These are phyloP conservation scores for Paramuricea clavata DNA, from an alignment of 92 coral and sea anemone genomes.

Conservation along the genomic window DNA sequence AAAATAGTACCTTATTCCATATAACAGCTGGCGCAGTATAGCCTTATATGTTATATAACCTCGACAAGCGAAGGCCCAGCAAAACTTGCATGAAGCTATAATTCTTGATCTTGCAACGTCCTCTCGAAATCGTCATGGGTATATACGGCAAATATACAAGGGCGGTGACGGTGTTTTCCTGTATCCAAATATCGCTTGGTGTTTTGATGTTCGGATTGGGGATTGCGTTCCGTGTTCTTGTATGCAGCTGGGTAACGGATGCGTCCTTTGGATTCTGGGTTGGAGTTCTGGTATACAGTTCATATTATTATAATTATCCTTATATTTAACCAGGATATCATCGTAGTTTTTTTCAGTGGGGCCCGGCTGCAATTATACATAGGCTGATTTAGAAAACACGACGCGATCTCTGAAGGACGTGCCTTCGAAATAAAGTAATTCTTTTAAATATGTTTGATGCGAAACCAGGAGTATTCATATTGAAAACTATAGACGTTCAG, in stretches of 20 bases:
- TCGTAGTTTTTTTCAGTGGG: no score
- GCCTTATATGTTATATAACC: not conserved
- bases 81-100: not conserved
- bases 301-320: no score
- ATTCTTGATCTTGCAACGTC: not conserved
- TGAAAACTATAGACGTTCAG: no score
- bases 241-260: conserved; percentile 36
- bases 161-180: not conserved
- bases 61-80: not conserved
- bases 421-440: no score
- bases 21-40: not conserved
- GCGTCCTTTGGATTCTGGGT: conserved; percentile 37
- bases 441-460: no score
- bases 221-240: conserved; percentile 14
- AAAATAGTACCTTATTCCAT: not conserved
- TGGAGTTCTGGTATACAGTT: conserved; percentile 33
- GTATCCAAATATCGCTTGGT: not conserved
- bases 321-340: no score
- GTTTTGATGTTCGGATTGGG: conserved; percentile 6
- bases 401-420: no score
- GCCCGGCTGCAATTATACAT: no score
- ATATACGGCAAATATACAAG: conserved; percentile 28
- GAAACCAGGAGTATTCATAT: no score
- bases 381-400: no score
- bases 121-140: not conserved